These are phyloP conservation scores for Porites cylindrica DNA, from an alignment of 92 coral and sea anemone species.

Conservation along the genomic window DNA sequence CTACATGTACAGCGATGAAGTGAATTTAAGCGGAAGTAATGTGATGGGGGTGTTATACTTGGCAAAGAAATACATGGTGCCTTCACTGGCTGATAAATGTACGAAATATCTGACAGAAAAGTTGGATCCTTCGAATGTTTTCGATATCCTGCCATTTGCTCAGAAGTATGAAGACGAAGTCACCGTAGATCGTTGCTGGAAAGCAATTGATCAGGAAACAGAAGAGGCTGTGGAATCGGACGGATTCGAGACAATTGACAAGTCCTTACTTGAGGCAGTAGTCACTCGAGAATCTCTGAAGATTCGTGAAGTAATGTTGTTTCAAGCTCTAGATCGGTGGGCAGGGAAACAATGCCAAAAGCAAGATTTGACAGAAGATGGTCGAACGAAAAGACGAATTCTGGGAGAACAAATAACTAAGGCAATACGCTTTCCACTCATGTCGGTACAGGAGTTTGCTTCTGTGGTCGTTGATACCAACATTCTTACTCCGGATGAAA, in stretches of 20 bases:
- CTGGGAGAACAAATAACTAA: not conserved
- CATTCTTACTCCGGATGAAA: slow-evolving; percentile 5
- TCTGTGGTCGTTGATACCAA: not conserved
- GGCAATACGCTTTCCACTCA: slow-evolving; percentile 2
- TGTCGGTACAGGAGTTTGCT: not conserved
- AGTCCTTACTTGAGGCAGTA: not conserved
- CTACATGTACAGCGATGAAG: slow-evolving; percentile 74
- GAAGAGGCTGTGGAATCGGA: slow-evolving; percentile 42
- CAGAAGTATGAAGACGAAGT: slow-evolving; percentile 37
- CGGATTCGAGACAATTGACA: slow-evolving; percentile 42
- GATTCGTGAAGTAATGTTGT: slow-evolving; percentile 28
- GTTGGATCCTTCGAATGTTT: slow-evolving; percentile 70
- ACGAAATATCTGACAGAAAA: slow-evolving; percentile 63
- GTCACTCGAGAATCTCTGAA: slow-evolving; percentile 43
- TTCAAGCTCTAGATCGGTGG: slow-evolving; percentile 44
- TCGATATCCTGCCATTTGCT: not conserved
- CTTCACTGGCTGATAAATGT: slow-evolving; percentile 66
- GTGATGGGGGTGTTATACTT: slow-evolving; percentile 79
- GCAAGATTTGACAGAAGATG: not conserved
- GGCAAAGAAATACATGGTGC: slow-evolving; percentile 76
- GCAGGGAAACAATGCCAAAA: slow-evolving; percentile 32
- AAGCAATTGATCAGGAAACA: slow-evolving; percentile 56
- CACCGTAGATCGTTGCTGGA: slow-evolving; percentile 66
- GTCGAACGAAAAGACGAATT: not conserved
- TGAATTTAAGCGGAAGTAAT: slow-evolving; percentile 62